A percentile compares a stretch with the other conserved stretches of the same genome.
Evolutionary conservation across 2,113 vertebrate species (phyloP).

Genomic region (Ammodramus savannarum): DNA sequence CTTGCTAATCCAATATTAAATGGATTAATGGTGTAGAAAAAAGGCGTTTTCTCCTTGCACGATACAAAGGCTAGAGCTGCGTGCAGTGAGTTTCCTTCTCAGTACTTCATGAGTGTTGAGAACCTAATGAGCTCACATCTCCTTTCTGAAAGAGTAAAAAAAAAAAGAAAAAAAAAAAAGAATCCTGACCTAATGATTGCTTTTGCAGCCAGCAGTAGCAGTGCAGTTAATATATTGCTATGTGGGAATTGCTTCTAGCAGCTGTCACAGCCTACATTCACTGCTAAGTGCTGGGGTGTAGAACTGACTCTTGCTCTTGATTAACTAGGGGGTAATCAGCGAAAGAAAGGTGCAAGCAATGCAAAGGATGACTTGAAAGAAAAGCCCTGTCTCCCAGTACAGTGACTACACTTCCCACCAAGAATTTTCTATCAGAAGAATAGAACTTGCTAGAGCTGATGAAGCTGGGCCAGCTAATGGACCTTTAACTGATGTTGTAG

Average conservation of each 20-base stretch:
- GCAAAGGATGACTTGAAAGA: background rate
- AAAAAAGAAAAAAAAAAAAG: background rate
- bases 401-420: background rate
- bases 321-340: background rate
- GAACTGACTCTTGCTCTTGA: background rate
- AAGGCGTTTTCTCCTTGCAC: background rate
- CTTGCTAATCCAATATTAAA: slow-evolving; percentile 27
- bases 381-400: background rate
- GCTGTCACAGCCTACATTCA: background rate
- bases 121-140: slow-evolving; percentile 20
- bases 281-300: background rate
- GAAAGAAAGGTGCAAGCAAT: background rate
- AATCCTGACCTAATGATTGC: slow-evolving; percentile 7
- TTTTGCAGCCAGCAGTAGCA: background rate
- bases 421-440: background rate
- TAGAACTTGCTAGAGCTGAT: background rate
- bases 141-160: background rate
- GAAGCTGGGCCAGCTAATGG: background rate
- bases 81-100: background rate
- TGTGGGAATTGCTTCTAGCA: slow-evolving; percentile 15
- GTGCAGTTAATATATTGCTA: background rate
- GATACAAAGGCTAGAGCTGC: background rate
- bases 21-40: slow-evolving; percentile 6
- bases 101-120: background rate
- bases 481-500: background rate